phyloP scores from a whole-genome alignment of 1,140 invertebrate species.

The Heliconius himera region DNA sequence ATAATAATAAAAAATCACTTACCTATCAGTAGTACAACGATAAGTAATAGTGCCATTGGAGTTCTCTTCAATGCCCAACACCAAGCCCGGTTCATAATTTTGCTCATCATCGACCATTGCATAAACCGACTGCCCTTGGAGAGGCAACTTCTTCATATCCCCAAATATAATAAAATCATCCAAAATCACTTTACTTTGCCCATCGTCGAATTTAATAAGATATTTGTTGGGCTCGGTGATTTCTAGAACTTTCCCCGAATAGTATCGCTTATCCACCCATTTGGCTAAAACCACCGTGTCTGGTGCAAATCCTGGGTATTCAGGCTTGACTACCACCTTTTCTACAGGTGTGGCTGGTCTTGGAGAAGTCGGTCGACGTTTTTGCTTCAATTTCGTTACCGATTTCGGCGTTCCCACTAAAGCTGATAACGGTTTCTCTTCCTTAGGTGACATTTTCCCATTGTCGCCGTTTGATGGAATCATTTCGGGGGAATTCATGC shows the following conservation, averaged over 20 bases:
- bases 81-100: conserved; percentile 76
- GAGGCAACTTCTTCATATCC: conserved; percentile 73
- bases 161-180: conserved; percentile 84
- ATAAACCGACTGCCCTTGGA: conserved; percentile 78
- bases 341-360: conserved; percentile 72
- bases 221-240: conserved; percentile 82
- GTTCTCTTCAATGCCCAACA: conserved; percentile 72
- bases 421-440: conserved; percentile 63
- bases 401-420: conserved; percentile 71
- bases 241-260: conserved; percentile 81
- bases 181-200: conserved; percentile 81
- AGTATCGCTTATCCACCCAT: conserved; percentile 85
- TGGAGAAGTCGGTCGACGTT: conserved; percentile 66
- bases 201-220: conserved; percentile 84
- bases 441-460: conserved; percentile 61
- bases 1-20: conserved; percentile 42
- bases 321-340: conserved; percentile 58
- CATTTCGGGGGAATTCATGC: conserved; percentile 80
- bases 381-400: conserved; percentile 69
- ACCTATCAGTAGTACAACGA: conserved; percentile 79
- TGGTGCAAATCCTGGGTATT: conserved; percentile 68
- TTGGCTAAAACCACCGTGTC: conserved; percentile 83
- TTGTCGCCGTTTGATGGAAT: conserved; percentile 70
- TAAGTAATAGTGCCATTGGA: conserved; percentile 73
- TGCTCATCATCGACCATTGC: conserved; percentile 77